A percentile compares a stretch with the other conserved stretches of the same genome.
Evolutionary conservation across 2,888 invertebrate genomes (phyloP).

Genomic region (Calliphora vomitoria): DNA sequence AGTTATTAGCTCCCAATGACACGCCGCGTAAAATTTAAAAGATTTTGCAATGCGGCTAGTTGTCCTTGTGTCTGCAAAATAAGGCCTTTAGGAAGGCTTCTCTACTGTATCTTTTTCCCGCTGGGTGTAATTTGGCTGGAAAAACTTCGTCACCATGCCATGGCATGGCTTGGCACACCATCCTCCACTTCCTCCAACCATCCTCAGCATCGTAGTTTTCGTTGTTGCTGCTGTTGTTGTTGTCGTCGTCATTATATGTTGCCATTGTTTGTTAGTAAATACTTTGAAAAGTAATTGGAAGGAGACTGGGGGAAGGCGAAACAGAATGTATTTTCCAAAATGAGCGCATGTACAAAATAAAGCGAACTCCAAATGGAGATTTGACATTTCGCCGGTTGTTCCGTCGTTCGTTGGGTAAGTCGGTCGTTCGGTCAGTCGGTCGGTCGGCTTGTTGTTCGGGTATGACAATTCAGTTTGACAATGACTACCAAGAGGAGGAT

Average conservation of each 20-base stretch:
- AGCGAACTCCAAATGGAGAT: constrained; percentile 49
- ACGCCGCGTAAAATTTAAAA: no score
- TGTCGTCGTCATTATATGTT: constrained; percentile 54
- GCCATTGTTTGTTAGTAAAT: constrained; percentile 71
- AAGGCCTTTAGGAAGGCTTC: no score
- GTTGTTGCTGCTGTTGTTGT: neutral
- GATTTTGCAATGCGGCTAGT: no score
- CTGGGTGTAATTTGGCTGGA: constrained; percentile 35
- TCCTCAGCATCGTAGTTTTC: constrained; percentile 28
- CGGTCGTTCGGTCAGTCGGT: constrained; percentile 20
- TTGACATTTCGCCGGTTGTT: constrained; percentile 40
- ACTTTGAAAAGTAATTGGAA: constrained; percentile 67
- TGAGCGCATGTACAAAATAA: constrained; percentile 70
- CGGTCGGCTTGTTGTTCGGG: constrained; percentile 27
- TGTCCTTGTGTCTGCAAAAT: no score
- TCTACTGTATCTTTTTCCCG: no score
- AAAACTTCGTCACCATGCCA: constrained; percentile 62
- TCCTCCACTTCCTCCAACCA: constrained; percentile 2
- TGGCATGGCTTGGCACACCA: constrained; percentile 3
- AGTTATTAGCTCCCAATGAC: no score
- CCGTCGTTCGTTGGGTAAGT: neutral
- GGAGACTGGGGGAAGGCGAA: constrained; percentile 55
- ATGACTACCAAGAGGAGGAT: constrained; percentile 65
- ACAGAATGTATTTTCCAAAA: constrained; percentile 52
- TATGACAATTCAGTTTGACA: constrained; percentile 71